Conservation (phyloP, 92 coral and sea anemone genomes). For the Metridium senile region DNA sequence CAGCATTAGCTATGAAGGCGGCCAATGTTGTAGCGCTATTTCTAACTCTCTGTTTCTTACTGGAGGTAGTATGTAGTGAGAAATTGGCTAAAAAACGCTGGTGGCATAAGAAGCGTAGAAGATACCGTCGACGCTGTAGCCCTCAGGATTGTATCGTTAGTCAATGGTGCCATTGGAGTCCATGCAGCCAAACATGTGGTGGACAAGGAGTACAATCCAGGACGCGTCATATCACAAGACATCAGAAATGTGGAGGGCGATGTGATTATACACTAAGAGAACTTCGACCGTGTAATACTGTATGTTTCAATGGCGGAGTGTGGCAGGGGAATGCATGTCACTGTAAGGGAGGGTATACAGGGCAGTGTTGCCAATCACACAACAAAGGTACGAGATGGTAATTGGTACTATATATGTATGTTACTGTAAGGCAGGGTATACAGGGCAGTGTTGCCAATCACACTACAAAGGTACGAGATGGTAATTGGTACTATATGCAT, state of each 20-base stretch:
- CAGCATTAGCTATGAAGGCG: not conserved
- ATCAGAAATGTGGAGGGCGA: conserved; percentile 3
- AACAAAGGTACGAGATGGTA: conserved; percentile 6
- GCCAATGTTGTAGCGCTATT: not conserved
- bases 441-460: conserved; percentile 41
- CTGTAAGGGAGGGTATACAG: conserved; percentile 41
- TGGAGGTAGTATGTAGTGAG: conserved; percentile 5
- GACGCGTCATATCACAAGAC: not conserved
- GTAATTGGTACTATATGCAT: not conserved
- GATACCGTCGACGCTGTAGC: conserved; percentile 24
- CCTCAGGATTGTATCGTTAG: conserved; percentile 29
- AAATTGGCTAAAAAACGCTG: not conserved
- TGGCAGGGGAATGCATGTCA: conserved; percentile 15
- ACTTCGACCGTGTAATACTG: conserved; percentile 37
- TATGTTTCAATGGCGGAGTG: conserved; percentile 52
- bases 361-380: conserved; percentile 36
- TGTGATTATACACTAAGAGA: conserved; percentile 8
- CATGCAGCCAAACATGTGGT: conserved; percentile 49
- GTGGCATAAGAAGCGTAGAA: not conserved
- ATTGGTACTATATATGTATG: conserved; percentile 19
- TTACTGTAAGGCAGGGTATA: conserved; percentile 33
- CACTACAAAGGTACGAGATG: not conserved
- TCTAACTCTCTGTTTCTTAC: not conserved
- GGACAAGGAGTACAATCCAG: conserved; percentile 27
- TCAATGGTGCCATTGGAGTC: conserved; percentile 43